Percentiles rank a stretch among this genome's conserved stretches.
These are phyloP conservation scores for Lottia scabra DNA, from an alignment of 2,888 invertebrate genomes.

Conservation along the genomic window DNA sequence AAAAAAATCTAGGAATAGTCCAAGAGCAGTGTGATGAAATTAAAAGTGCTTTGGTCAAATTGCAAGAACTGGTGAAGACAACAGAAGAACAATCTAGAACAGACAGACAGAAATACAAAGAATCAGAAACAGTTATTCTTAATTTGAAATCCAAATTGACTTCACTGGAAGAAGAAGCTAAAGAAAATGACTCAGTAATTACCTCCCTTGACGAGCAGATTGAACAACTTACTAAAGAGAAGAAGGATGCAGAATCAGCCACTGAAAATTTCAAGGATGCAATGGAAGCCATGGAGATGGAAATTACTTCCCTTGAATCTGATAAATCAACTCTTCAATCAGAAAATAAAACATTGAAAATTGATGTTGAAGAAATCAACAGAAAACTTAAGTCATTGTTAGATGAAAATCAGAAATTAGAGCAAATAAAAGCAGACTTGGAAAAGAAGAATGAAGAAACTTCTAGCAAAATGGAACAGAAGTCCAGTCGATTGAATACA, in stretches of 20 bases:
- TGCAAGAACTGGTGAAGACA: constrained; percentile 13
- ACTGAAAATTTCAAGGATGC: constrained; percentile 48
- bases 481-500: constrained; percentile 21
- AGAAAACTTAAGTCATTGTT: constrained; percentile 12
- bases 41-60: constrained; percentile 11
- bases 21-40: constrained; percentile 5
- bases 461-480: constrained; percentile 17
- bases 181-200: constrained; percentile 1
- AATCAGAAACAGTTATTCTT: constrained; percentile 20
- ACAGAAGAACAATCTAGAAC: constrained; percentile 9
- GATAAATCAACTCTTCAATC: constrained; percentile 36
- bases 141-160: constrained; percentile 20
- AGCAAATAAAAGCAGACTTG: constrained; percentile 6
- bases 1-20: constrained; percentile 6
- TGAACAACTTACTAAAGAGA: constrained; percentile 22
- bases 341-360: constrained; percentile 22
- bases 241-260: constrained; percentile 30
- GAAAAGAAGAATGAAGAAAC: constrained; percentile 15
- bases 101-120: constrained; percentile 12
- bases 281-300: constrained; percentile 52
- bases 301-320: constrained; percentile 38
- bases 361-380: constrained; percentile 16
- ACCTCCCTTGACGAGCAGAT: constrained; percentile 10
- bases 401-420: constrained; percentile 19
- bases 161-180: constrained; percentile 18